Evolutionary conservation across 2,113 vertebrate genomes (phyloP).

Genomic region (Dascyllus trimaculatus): DNA sequence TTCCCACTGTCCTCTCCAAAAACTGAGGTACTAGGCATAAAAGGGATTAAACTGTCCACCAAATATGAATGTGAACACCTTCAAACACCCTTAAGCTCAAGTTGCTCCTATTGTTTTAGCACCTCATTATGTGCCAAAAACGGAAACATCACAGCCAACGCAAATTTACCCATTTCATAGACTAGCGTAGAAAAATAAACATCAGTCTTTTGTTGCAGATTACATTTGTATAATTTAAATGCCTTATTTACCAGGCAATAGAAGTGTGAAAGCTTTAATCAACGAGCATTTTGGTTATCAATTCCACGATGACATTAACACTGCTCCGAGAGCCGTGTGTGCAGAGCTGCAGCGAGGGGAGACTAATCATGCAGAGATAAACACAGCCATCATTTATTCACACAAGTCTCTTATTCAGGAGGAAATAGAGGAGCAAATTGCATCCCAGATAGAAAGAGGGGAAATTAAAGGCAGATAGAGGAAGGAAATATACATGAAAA

Average conservation of each 20-base stretch:
- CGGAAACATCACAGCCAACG: background rate
- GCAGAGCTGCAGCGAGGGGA: constrained; percentile 27
- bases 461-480: constrained; percentile 10
- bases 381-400: constrained; percentile 47
- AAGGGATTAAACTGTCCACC: background rate
- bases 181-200: background rate
- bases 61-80: background rate
- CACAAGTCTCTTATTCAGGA: constrained; percentile 29
- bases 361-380: constrained; percentile 61
- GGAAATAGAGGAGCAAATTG: constrained; percentile 44
- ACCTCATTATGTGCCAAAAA: background rate
- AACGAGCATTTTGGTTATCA: constrained; percentile 11
- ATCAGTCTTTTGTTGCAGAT: background rate
- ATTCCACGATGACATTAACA: constrained; percentile 19
- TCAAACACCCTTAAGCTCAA: background rate
- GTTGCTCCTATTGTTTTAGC: background rate
- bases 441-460: constrained; percentile 36
- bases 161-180: background rate
- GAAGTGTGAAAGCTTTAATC: constrained; percentile 36
- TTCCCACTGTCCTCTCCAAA: background rate
- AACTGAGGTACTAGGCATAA: no score
- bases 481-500: constrained; percentile 15
- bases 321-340: constrained; percentile 2
- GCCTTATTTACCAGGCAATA: constrained; percentile 26
- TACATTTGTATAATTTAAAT: constrained; percentile 30